These are phyloP conservation scores for Uloborus diversus DNA, from an alignment of 1,140 invertebrate species.

Conservation along the genomic window DNA sequence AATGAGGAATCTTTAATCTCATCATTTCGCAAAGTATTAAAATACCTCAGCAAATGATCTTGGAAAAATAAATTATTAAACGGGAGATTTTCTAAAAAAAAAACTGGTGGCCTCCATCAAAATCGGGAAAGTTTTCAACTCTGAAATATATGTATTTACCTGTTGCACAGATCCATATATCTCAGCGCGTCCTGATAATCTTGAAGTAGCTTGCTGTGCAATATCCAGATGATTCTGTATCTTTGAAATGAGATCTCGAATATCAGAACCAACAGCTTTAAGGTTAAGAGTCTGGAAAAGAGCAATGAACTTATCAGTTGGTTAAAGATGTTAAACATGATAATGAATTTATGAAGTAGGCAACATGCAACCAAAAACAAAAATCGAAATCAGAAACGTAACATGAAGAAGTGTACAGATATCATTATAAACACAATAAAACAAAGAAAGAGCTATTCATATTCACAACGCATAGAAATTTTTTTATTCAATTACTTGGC, in stretches of 20 bases:
- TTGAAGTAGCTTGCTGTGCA: constrained; percentile 64
- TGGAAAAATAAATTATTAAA: too few species aligned
- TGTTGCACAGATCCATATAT: constrained; percentile 69
- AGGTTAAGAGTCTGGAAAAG: constrained; percentile 19
- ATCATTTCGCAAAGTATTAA: too few species aligned
- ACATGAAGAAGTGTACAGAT: background rate
- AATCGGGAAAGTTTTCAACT: too few species aligned
- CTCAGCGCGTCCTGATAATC: constrained; percentile 67
- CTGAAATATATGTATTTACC: too few species aligned
- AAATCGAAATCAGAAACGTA: background rate
- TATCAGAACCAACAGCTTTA: constrained; percentile 32
- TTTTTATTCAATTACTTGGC: too few species aligned
- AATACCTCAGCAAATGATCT: too few species aligned
- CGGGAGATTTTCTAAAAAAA: too few species aligned
- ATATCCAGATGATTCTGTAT: constrained; percentile 66
- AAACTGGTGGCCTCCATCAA: too few species aligned
- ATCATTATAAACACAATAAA: too few species aligned
- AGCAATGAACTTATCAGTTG: background rate
- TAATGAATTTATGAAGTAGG: background rate
- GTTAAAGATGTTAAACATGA: background rate
- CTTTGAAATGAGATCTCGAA: constrained; percentile 63
- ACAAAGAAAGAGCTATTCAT: too few species aligned
- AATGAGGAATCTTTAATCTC: too few species aligned
- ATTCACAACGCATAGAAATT: too few species aligned
- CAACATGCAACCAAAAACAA: background rate